A percentile compares a stretch with the other conserved stretches of the same genome.
phyloP scores from a whole-genome alignment of 2,888 invertebrate species.

The Watsonalla cultraria region DNA sequence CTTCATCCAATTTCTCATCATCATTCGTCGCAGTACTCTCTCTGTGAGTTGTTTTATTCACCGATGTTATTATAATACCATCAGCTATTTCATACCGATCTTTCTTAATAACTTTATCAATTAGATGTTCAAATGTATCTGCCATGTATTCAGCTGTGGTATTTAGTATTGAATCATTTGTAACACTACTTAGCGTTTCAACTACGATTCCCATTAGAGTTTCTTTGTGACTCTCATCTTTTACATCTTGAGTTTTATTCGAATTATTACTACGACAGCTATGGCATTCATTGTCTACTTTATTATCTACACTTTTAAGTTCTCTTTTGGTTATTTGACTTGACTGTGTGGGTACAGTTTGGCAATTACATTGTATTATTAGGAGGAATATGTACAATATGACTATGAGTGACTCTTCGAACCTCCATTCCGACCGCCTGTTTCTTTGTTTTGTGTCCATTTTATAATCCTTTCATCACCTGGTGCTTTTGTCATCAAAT shows the following conservation, averaged over 20 bases:
- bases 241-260: slow-evolving; percentile 19
- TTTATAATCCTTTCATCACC: slow-evolving; percentile 60
- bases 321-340: slow-evolving; percentile 57
- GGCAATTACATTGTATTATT: slow-evolving; percentile 44
- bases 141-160: slow-evolving; percentile 62
- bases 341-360: slow-evolving; percentile 37
- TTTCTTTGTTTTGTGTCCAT: slow-evolving; percentile 52
- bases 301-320: slow-evolving; percentile 55
- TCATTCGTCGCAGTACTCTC: slow-evolving; percentile 3
- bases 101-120: slow-evolving; percentile 77
- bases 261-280: slow-evolving; percentile 57
- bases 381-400: slow-evolving; percentile 49
- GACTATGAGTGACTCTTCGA: slow-evolving; percentile 37
- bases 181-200: slow-evolving; percentile 43
- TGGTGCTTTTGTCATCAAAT: slow-evolving; percentile 19
- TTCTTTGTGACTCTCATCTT: slow-evolving; percentile 15
- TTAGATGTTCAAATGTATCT: slow-evolving; percentile 72
- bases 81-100: slow-evolving; percentile 79
- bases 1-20: slow-evolving; percentile 25
- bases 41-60: slow-evolving; percentile 16
- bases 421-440: slow-evolving; percentile 53
- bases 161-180: slow-evolving; percentile 52
- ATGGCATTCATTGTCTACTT: slow-evolving; percentile 68
- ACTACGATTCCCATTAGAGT: slow-evolving; percentile 47
- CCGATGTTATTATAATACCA: slow-evolving; percentile 73